Conservation (phyloP, 2,888 invertebrate species). For the Drosophila paramelanica region DNA sequence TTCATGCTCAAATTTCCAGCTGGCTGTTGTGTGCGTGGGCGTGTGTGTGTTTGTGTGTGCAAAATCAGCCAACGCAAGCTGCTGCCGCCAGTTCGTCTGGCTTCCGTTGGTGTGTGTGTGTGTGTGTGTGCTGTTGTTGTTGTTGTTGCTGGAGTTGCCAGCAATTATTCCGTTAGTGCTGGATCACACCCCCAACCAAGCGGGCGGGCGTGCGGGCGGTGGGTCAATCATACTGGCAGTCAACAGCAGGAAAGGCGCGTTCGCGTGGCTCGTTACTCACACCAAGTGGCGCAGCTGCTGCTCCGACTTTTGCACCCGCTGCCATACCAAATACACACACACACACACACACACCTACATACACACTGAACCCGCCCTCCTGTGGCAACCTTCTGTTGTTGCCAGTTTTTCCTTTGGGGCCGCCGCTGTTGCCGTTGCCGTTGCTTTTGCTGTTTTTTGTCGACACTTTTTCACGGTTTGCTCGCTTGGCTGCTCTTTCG, state of each 20-base stretch:
- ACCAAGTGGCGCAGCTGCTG: constrained; percentile 70
- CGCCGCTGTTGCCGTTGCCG: constrained; percentile 25
- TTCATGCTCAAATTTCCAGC: constrained; percentile 28
- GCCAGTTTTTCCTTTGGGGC: no score
- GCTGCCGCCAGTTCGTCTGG: constrained; percentile 75
- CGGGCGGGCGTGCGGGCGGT: not conserved
- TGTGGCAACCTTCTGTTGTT: constrained; percentile 10
- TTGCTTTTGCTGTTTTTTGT: constrained; percentile 73
- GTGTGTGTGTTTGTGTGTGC: constrained; percentile 39
- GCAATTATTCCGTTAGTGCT: constrained; percentile 79
- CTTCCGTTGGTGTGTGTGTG: constrained; percentile 59
- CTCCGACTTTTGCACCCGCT: constrained; percentile 7
- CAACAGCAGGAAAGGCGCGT: constrained; percentile 67
- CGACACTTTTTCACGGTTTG: constrained; percentile 81
- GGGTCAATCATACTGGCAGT: constrained; percentile 23
- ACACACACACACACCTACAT: no score
- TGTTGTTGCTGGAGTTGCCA: constrained; percentile 68
- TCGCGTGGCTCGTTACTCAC: constrained; percentile 79
- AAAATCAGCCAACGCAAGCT: constrained; percentile 72
- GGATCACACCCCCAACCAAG: constrained; percentile 56
- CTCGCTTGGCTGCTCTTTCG: constrained; percentile 79
- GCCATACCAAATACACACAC: not conserved
- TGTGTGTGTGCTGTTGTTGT: constrained; percentile 36
- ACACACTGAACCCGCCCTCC: not conserved
- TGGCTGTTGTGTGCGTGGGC: constrained; percentile 20